phyloP scores from a whole-genome alignment of 1,140 invertebrate genomes.

The Yoshiicerus persimilis region DNA sequence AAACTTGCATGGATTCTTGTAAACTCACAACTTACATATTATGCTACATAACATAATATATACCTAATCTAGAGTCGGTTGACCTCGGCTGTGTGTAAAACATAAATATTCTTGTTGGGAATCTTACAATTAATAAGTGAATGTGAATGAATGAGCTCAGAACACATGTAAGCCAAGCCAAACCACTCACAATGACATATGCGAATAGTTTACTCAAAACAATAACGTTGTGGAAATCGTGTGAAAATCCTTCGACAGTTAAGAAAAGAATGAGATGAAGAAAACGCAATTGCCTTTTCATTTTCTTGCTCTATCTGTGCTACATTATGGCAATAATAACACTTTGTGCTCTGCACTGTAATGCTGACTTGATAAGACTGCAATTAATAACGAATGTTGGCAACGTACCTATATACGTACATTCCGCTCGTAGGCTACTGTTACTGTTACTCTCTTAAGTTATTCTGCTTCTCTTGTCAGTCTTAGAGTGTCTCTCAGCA shows the following conservation, averaged over 20 bases:
- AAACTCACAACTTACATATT: background rate
- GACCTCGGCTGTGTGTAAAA: slow-evolving; percentile 14
- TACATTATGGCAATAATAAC: slow-evolving; percentile 1
- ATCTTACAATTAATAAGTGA: slow-evolving; percentile 14
- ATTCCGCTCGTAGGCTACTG: background rate
- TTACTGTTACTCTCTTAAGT: background rate
- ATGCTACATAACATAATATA: background rate
- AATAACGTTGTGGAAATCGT: slow-evolving; percentile 27
- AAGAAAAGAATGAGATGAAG: slow-evolving; percentile 18
- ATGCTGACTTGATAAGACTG: slow-evolving; percentile 15
- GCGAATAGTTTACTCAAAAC: slow-evolving; percentile 6
- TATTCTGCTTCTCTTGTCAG: background rate
- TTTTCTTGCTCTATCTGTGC: slow-evolving; percentile 21
- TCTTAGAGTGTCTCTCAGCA: background rate
- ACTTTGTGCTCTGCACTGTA: slow-evolving; percentile 2
- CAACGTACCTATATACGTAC: background rate
- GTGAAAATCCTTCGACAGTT: slow-evolving; percentile 27
- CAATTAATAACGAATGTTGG: slow-evolving; percentile 10
- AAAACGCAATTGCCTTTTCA: slow-evolving; percentile 16
- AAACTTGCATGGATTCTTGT: no score
- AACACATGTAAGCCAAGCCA: background rate
- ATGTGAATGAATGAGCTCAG: background rate
- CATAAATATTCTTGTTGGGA: slow-evolving; percentile 9
- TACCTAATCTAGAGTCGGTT: slow-evolving; percentile 12
- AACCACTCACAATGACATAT: background rate